Evolutionary conservation across 2,888 invertebrate species (phyloP).

Genomic region (Caenorhabditis virilis): DNA sequence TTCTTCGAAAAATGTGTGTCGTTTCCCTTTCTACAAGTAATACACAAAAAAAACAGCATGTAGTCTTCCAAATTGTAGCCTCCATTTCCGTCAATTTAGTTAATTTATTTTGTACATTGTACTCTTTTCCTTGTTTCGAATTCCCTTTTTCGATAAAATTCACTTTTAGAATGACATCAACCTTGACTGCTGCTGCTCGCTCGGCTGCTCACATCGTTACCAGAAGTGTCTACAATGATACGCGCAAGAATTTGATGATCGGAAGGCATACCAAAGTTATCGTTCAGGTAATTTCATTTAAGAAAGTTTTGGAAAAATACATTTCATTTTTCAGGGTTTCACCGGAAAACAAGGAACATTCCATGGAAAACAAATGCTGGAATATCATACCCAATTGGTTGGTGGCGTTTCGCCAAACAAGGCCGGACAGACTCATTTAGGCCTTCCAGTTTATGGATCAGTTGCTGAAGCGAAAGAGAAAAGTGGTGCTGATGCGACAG

Average conservation of each 20-base stretch:
- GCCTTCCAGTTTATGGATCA: slow-evolving; percentile 81
- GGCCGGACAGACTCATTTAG: slow-evolving; percentile 86
- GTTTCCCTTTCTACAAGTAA: too few species aligned
- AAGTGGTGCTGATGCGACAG: slow-evolving; percentile 87
- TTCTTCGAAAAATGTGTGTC: too few species aligned
- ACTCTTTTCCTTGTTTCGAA: background rate
- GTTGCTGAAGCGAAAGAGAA: slow-evolving; percentile 72
- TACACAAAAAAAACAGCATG: too few species aligned
- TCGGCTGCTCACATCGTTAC: slow-evolving; percentile 14
- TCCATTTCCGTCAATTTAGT: too few species aligned
- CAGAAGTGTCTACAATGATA: slow-evolving; percentile 48
- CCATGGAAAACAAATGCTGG: slow-evolving; percentile 90
- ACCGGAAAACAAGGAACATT: slow-evolving; percentile 71
- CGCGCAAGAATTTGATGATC: slow-evolving; percentile 50
- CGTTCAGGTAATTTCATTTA: slow-evolving; percentile 40
- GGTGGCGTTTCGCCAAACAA: slow-evolving; percentile 76
- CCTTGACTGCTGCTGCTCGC: slow-evolving; percentile 23
- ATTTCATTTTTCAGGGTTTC: slow-evolving; percentile 40
- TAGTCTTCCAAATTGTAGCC: too few species aligned
- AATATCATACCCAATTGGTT: slow-evolving; percentile 94
- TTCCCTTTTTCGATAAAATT: background rate
- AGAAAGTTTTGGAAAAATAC: background rate
- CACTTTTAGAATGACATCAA: slow-evolving; percentile 14
- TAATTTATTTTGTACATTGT: too few species aligned
- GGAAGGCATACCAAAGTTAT: slow-evolving; percentile 51